phyloP scores from a whole-genome alignment of 2,888 invertebrate species.

The Drosophila engyochracea region DNA sequence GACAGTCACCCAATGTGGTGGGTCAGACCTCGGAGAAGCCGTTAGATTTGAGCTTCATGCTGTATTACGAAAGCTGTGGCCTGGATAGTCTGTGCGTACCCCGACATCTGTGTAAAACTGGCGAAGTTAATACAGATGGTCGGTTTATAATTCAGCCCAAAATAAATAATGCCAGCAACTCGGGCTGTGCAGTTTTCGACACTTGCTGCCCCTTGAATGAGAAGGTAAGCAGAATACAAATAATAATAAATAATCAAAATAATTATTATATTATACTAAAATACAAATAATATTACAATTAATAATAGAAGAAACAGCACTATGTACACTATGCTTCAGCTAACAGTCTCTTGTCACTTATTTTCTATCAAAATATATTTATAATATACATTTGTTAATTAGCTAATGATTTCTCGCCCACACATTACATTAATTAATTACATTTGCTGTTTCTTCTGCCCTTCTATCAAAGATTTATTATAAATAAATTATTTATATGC shows the following conservation, averaged over 20 bases:
- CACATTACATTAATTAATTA: not conserved
- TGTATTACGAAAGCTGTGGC: constrained; percentile 49
- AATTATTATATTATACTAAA: not conserved
- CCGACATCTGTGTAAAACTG: constrained; percentile 54
- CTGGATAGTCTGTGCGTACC: constrained; percentile 53
- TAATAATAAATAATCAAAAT: not conserved
- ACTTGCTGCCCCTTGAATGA: constrained; percentile 49
- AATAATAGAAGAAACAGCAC: not conserved
- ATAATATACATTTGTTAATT: not conserved
- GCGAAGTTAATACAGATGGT: constrained; percentile 58
- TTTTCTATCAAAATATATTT: not conserved
- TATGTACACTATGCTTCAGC: no score
- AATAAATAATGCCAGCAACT: constrained; percentile 45
- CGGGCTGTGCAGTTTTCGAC: constrained; percentile 50
- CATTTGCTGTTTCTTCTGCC: not conserved
- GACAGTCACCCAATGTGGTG: not conserved
- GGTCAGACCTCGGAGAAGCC: not conserved
- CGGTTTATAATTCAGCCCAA: constrained; percentile 54
- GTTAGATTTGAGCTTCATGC: not conserved
- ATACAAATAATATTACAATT: not conserved
- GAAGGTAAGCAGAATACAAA: constrained; percentile 39
- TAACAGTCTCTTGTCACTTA: no score
- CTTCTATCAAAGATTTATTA: not conserved
- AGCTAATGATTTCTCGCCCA: not conserved
- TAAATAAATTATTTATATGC: not conserved